Evolutionary conservation across 2,113 vertebrate genomes (phyloP).

Genomic region (Alectura lathami): DNA sequence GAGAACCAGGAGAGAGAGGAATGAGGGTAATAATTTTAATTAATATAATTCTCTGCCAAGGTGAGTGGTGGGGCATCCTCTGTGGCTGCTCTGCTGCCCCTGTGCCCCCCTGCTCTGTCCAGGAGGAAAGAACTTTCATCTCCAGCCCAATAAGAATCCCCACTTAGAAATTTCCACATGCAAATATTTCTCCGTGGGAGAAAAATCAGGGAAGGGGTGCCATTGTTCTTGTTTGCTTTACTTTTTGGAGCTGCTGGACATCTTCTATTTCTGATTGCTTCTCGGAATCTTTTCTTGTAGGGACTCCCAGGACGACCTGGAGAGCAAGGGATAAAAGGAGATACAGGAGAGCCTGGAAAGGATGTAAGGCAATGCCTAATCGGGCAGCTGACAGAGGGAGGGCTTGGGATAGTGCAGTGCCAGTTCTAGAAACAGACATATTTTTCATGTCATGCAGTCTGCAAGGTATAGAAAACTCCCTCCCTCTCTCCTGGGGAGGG

Average conservation of each 20-base stretch:
- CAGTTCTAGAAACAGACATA: background rate
- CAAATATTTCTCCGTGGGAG: background rate
- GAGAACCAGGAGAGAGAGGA: slow-evolving; percentile 84
- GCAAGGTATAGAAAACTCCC: background rate
- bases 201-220: background rate
- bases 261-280: background rate
- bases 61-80: background rate
- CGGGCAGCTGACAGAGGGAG: background rate
- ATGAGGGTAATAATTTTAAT: slow-evolving; percentile 71
- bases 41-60: background rate
- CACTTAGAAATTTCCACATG: background rate
- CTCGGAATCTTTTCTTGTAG: slow-evolving; percentile 48
- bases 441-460: background rate
- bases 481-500: background rate
- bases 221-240: rapidly evolving
- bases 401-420: background rate
- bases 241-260: background rate
- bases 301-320: slow-evolving; percentile 85
- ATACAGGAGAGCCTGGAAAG: slow-evolving; percentile 75
- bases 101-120: background rate
- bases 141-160: background rate
- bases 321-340: slow-evolving; percentile 81
- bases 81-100: background rate
- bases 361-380: slow-evolving; percentile 41
- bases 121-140: background rate